Conservation (phyloP, 2,797 vertebrate genomes). For the Melanogrammus aeglefinus region DNA sequence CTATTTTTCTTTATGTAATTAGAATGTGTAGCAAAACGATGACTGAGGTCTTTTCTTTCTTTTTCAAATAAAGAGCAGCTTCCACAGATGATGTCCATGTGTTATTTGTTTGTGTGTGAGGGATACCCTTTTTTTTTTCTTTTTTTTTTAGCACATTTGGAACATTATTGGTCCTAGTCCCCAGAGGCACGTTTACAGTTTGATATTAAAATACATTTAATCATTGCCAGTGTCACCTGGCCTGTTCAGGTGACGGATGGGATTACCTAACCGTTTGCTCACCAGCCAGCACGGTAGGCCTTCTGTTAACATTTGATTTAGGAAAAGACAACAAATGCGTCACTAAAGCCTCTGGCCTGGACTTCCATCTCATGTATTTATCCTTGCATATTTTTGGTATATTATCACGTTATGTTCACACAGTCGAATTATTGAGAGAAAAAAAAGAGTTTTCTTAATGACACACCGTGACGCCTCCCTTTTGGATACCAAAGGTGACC, state of each 20-base stretch:
- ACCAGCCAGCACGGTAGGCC: not conserved
- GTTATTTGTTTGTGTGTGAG: not conserved
- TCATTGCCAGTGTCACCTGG: not conserved
- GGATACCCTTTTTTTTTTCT: not conserved
- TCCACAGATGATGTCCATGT: constrained; percentile 79
- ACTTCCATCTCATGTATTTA: not conserved
- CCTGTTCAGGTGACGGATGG: not conserved
- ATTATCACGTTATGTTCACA: not conserved
- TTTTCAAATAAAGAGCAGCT: constrained; percentile 99
- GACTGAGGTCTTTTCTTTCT: constrained; percentile 83
- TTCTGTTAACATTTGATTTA: not conserved
- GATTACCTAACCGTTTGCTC: not conserved
- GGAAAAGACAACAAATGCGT: not conserved
- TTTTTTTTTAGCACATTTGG: not conserved
- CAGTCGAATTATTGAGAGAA: not conserved
- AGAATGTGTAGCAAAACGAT: constrained; percentile 97
- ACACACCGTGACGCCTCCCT: not conserved
- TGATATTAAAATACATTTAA: not conserved
- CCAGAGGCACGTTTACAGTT: not conserved
- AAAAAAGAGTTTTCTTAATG: not conserved
- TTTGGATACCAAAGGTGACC: not conserved
- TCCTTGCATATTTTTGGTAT: not conserved
- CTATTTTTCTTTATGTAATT: constrained; percentile 98
- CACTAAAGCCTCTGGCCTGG: not conserved
- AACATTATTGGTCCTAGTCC: not conserved